Base-by-base conservation (phyloP, 2,888 invertebrate species). In the Exocentrus adspersus region DNA sequence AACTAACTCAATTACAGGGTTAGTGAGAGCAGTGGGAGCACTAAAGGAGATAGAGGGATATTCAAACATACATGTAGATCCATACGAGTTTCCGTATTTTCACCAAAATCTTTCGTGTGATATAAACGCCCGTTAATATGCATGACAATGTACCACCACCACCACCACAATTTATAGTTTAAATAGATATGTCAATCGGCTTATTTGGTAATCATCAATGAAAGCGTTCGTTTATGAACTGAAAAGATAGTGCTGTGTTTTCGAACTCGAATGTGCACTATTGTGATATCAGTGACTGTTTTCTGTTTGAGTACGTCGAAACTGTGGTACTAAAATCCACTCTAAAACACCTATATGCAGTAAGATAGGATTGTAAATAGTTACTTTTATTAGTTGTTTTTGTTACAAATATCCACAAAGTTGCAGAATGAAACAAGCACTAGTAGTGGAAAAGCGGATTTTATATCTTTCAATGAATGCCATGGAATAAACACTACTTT, bases 161-260 rank as follows among this genome's bases (percentile, higher is more conserved):
- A 16, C 41, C 52, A 59, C 62, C n/a, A n/a, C n/a, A n/a, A 60
- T 59, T 64, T 69, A 69, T 67, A 24, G 24, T 24, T 24, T 69
- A 69, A 67, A 63, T 67, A 69, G 60, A 70, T 60, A 68, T 66
- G 67, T 65, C 69, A 68, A 68, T 70, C 69, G 61, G 68, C 66
- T 70, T 67, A 60, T 71, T 69, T 70, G 69, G 69, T 70, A 70
- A 72, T 69, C 67, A 65, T 60, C 60, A 48, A 61, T 62, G 64
- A 72, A 72, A 71, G 64, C 67, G 70, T 68, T 53, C 72, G 70
- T 67, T 73, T 70, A 72, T 67, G 68, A 67, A 71, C 68, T 56
- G 69, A 71, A 74, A 60, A 68, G 72, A 72, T 72, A 72, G 72
- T 71, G 61, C 65, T 71, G 68, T 74, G 71, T 71, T 72, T 71